phyloP scores from a whole-genome alignment of 1,140 invertebrate species.

The Drosophila melanica region DNA sequence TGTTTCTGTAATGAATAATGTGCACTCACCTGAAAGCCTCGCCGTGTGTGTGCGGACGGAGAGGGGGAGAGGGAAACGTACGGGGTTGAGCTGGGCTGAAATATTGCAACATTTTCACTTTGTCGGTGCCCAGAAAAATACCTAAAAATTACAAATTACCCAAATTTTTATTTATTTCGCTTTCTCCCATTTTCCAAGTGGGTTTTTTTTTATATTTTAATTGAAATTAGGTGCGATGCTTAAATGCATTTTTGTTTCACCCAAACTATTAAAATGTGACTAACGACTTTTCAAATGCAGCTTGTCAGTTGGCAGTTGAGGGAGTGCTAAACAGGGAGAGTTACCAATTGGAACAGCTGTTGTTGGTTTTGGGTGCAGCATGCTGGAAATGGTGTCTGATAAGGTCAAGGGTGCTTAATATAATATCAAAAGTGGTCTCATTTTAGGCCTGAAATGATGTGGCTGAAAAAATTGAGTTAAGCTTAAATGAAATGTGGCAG shows the following conservation, averaged over 20 bases:
- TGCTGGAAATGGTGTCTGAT: neutral
- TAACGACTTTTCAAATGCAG: neutral
- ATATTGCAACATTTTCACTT: slow-evolving; percentile 65
- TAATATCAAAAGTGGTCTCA: neutral
- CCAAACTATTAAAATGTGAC: neutral
- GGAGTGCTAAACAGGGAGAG: neutral
- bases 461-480: too few relatives aligned
- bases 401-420: neutral
- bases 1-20: slow-evolving; percentile 75
- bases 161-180: slow-evolving; percentile 47
- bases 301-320: neutral
- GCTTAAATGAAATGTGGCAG: too few relatives aligned
- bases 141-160: slow-evolving; percentile 71
- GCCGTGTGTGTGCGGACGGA: slow-evolving; percentile 14
- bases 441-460: neutral
- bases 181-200: slow-evolving; percentile 2
- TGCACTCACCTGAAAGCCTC: slow-evolving; percentile 73
- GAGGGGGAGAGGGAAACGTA: neutral
- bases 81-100: slow-evolving; percentile 33
- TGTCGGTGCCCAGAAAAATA: slow-evolving; percentile 40
- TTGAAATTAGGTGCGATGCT: slow-evolving; percentile 78
- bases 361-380: slow-evolving; percentile 8
- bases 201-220: slow-evolving; percentile 61
- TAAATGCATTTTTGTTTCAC: slow-evolving; percentile 72
- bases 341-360: slow-evolving; percentile 25